Evolutionary conservation across 2,113 vertebrate genomes (phyloP), one percentile per base, ranked within the genome.

Genomic region (Bos indicus): DNA sequence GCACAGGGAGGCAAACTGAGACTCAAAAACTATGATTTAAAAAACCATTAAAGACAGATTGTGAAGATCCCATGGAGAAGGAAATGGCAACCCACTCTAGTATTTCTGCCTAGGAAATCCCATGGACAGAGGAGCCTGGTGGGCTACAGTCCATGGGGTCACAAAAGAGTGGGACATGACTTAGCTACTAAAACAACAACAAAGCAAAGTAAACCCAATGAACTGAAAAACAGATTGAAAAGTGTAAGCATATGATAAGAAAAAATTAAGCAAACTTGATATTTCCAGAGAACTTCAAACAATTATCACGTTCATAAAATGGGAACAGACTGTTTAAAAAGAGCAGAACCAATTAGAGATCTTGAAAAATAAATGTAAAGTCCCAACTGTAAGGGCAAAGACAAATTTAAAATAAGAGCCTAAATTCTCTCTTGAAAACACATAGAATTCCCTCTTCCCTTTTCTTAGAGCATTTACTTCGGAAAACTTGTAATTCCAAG

Each of bases 331-430:
- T 91, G 14, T 82, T 85, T 57, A 54, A 90, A 95, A 81, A 62
- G 57, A 43, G 21, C 48, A 60, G 56, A 97, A 96, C 78, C 93
- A 96, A 97, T 97, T 92, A 97, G 84, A 96, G n/a, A 83, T 77
- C 36, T 52, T 56, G 19, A 67, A 74, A 90, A 94, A 43, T 80
- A 46, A 96, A 92, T 77, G 12, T 84, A 43, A 57, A 89, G 13
- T 80, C 23, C 17, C 21, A 90, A 89, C 33, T 59, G 1, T 59
- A 40, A 93, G 2, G 40, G 23, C 26, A 97, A 96, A 97, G 48
- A 81, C 26, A 92, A 95, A 54, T 87, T 91, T 77, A 87, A 95
- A 93, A 64, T 40, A 57, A 93, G 17, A 94, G 13, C 7, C 15
- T 86, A 74, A 78, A 78, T 94, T 87, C 7, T 88, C 2, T 9